Evolutionary conservation across 2,888 invertebrate species (phyloP), one percentile per base, ranked within the genome.

Genomic region (Macaria liturata): DNA sequence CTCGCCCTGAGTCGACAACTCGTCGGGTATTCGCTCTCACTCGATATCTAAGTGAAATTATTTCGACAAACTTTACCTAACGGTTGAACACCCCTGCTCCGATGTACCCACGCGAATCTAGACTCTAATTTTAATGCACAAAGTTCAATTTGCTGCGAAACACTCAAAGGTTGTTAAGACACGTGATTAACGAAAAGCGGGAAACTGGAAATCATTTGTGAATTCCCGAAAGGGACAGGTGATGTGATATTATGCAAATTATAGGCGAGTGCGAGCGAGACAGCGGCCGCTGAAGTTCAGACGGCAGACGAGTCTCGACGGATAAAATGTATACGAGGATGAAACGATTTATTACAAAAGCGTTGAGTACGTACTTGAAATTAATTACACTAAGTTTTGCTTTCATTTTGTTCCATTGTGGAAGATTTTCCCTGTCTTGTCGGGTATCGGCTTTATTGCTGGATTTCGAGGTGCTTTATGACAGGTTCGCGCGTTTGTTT

Each of bases 281-380:
- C 65, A 66, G 78, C 59, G 66, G 70, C 62, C 67, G 70, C 76
- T 80, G 81, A 83, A 81, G 83, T 88, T 88, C 83, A 81, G 63
- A 51, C 45, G 45, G 53, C 52, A 57, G 80, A 75, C 72, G 69
- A 73, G 74, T 71, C 75, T 74, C 76, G 72, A 70, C 74, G 80
- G 85, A 84, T 84, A 84, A 86, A 87, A 89, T 88, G 82, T 88
- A 86, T 87, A 82, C 81, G 78, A 80, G 85, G 88, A 89, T 89
- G 86, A 88, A 89, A 88, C 89, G 91, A 91, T 91, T 91, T 91
- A 91, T 91, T 88, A 90, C 90, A 84, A 86, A 88, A 89, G 88
- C 91, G 89, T 88, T 86, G 91, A 91, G 88, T 85, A 84, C 85
- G 85, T 87, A 86, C 89, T 89, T 75, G 81, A 88, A 90, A 91